phyloP scores from a whole-genome alignment of 2,888 invertebrate species.

The Hypercompe scribonia region DNA sequence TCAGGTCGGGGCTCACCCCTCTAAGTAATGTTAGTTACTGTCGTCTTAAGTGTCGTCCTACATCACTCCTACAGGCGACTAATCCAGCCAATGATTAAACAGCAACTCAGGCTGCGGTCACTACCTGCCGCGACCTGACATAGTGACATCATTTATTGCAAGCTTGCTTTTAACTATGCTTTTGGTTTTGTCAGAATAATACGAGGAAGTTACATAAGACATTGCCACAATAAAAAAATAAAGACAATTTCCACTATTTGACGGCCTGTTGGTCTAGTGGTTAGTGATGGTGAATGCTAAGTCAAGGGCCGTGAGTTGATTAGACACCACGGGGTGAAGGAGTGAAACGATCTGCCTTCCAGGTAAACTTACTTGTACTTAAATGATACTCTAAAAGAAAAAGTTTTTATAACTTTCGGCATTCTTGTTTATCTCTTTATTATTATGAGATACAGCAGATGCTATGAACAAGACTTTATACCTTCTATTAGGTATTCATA shows the following conservation, averaged over 20 bases:
- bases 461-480: not conserved
- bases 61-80: not conserved
- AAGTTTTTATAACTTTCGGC: not conserved
- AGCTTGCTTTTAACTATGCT: not conserved
- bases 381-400: not conserved
- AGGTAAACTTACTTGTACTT: too few species aligned
- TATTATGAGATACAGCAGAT: not conserved
- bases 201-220: too few species aligned
- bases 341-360: too few species aligned
- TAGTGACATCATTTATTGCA: not conserved
- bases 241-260: too few species aligned
- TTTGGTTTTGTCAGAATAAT: not conserved
- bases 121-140: not conserved
- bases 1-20: not conserved
- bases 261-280: too few species aligned
- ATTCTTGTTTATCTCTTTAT: not conserved
- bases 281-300: too few species aligned
- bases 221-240: too few species aligned
- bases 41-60: too few species aligned
- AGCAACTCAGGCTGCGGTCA: not conserved
- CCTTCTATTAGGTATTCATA: not conserved
- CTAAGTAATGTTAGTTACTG: not conserved
- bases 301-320: too few species aligned
- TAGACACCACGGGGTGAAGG: too few species aligned
- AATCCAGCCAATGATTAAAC: constrained; percentile 3